A percentile compares a stretch with the other conserved stretches of the same genome.
phyloP scores from a whole-genome alignment of 2,113 vertebrate genomes.

The Neomonachus schauinslandi region DNA sequence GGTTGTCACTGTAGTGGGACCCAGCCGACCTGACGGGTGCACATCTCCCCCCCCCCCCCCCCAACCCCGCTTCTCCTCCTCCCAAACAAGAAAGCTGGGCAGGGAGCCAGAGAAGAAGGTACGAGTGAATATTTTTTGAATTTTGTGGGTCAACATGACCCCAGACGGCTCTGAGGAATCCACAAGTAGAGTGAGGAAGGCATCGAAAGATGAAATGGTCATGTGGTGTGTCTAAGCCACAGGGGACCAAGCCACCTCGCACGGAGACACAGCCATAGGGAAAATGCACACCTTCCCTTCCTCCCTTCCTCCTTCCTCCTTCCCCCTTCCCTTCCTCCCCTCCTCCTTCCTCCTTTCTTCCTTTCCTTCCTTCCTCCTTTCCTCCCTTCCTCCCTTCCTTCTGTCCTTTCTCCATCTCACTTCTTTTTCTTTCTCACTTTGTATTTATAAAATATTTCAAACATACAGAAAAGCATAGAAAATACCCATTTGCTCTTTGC shows the following conservation, averaged over 20 bases:
- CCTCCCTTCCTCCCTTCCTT: neutral
- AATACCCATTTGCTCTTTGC: neutral
- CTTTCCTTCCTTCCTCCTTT: too few species aligned
- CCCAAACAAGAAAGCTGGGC: neutral
- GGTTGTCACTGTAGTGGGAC: neutral
- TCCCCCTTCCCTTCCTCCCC: too few species aligned
- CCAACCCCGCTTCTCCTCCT: neutral
- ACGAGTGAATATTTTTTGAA: neutral
- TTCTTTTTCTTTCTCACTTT: too few species aligned
- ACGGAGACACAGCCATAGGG: neutral
- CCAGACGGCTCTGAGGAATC: neutral
- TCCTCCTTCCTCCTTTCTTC: too few species aligned
- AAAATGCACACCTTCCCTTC: neutral
- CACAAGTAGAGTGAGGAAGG: neutral
- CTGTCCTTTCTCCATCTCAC: too few species aligned
- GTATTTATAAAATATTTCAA: neutral
- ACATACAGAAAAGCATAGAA: slow-evolving; percentile 9
- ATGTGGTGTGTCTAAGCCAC: neutral
- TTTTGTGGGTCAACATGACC: neutral
- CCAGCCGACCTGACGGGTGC: neutral
- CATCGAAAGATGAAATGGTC: neutral
- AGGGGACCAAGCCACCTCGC: neutral
- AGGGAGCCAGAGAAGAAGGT: neutral
- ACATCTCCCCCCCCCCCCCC: rapidly evolving
- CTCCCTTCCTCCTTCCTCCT: too few species aligned